phyloP scores from a whole-genome alignment of 2,888 invertebrate genomes.

The Ophraella communa region DNA sequence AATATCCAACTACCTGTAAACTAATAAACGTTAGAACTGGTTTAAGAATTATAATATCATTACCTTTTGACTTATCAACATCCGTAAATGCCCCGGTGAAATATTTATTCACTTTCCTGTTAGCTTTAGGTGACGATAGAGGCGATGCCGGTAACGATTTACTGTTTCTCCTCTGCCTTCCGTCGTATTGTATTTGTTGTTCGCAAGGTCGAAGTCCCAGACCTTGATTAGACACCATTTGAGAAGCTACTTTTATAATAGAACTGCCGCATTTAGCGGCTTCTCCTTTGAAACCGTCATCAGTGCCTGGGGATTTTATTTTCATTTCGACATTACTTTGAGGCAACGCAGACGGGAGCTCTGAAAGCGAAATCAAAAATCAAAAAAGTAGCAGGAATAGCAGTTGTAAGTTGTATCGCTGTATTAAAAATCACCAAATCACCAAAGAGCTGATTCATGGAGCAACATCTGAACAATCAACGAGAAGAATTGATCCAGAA shows the following conservation, averaged over 20 bases:
- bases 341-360: constrained; percentile 30
- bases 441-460: no score
- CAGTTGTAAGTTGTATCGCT: no score
- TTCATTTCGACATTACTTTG: constrained; percentile 41
- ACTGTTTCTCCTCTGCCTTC: constrained; percentile 67
- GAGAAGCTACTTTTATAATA: constrained; percentile 66
- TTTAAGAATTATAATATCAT: no score
- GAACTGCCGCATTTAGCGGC: constrained; percentile 74
- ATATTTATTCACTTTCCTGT: constrained; percentile 67
- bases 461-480: no score
- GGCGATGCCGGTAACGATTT: constrained; percentile 76
- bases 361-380: constrained; percentile 26
- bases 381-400: not conserved
- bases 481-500: no score
- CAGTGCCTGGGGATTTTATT: constrained; percentile 68
- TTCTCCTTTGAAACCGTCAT: constrained; percentile 75
- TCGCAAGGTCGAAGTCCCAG: not conserved
- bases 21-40: constrained; percentile 43
- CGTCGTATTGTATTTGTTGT: constrained; percentile 51
- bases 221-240: constrained; percentile 63
- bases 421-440: no score
- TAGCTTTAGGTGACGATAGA: constrained; percentile 67
- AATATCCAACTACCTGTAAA: constrained; percentile 67
- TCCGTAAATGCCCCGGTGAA: constrained; percentile 63
- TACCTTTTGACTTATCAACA: constrained; percentile 59